These are phyloP conservation scores for Volucella bombylans DNA, from an alignment of 2,888 invertebrate genomes.

Conservation along the genomic window DNA sequence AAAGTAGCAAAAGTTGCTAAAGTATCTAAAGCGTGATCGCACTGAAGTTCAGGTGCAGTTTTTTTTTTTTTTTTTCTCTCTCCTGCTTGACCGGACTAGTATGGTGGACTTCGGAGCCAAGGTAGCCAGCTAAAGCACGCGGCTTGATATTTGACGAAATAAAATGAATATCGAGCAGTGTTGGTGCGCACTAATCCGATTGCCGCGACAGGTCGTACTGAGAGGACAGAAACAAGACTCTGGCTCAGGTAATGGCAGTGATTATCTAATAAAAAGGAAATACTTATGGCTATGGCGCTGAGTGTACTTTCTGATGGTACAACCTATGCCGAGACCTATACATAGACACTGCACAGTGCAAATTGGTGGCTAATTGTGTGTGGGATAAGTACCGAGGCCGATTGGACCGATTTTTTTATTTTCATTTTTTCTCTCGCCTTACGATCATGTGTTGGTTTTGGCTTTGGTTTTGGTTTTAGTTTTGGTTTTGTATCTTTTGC, in stretches of 20 bases:
- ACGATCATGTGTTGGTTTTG: slow-evolving; percentile 11
- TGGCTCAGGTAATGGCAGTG: slow-evolving; percentile 61
- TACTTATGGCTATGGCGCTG: slow-evolving; percentile 27
- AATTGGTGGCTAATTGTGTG: slow-evolving; percentile 72
- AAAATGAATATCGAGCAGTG: slow-evolving; percentile 58
- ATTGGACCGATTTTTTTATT: slow-evolving; percentile 41
- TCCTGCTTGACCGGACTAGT: slow-evolving; percentile 53
- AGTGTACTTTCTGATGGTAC: slow-evolving; percentile 14
- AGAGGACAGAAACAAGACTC: slow-evolving; percentile 30
- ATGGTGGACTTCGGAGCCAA: slow-evolving; percentile 58
- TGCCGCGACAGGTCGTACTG: slow-evolving; percentile 16
- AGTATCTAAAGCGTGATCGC: slow-evolving; percentile 59
- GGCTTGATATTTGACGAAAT: slow-evolving; percentile 62
- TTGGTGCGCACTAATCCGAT: background rate
- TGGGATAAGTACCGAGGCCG: slow-evolving; percentile 71
- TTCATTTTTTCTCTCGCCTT: slow-evolving; percentile 6
- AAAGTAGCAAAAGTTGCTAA: background rate
- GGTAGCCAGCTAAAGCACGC: slow-evolving; percentile 39
- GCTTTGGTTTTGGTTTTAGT: slow-evolving; percentile 20
- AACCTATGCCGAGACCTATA: background rate
- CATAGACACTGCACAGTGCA: slow-evolving; percentile 45
- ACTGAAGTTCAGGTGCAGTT: slow-evolving; percentile 69
- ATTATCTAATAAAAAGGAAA: slow-evolving; percentile 70
- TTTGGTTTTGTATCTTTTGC: slow-evolving; percentile 27
- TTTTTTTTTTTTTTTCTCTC: slow-evolving; percentile 16